Percentiles rank a stretch among this genome's conserved stretches.
phyloP scores from a whole-genome alignment of 2,888 invertebrate species.

The Eupithecia insigniata region DNA sequence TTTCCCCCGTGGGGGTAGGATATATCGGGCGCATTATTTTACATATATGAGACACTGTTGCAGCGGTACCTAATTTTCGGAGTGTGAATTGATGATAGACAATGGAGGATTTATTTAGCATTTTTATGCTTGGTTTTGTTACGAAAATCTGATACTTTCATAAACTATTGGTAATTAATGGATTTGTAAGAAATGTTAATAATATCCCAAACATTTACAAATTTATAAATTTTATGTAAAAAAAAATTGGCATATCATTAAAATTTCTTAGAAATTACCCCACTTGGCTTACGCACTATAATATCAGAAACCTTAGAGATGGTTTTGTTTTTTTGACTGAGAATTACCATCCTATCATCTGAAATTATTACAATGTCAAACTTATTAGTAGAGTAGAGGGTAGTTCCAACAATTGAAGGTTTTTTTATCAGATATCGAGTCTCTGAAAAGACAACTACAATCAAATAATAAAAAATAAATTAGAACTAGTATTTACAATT shows the following conservation, averaged over 20 bases:
- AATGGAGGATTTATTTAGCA: constrained; percentile 1
- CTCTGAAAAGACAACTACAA: neutral
- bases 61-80: constrained; percentile 69
- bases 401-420: neutral
- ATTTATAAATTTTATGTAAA: too few species aligned
- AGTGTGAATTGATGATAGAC: constrained; percentile 50
- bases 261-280: too few species aligned
- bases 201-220: too few species aligned
- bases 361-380: neutral
- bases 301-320: too few species aligned
- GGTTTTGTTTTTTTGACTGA: neutral
- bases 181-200: too few species aligned
- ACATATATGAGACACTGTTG: constrained; percentile 83
- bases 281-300: too few species aligned
- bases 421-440: neutral
- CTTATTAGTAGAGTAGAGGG: neutral
- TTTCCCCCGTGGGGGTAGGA: constrained; percentile 68
- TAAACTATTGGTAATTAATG: too few species aligned
- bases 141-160: neutral
- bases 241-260: too few species aligned
- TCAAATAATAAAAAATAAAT: too few species aligned
- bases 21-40: constrained; percentile 84
- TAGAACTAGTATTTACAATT: too few species aligned
- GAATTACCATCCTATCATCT: neutral
- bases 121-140: neutral